Conservation (phyloP, 1,140 invertebrate species). For the Piezodorus guildinii region DNA sequence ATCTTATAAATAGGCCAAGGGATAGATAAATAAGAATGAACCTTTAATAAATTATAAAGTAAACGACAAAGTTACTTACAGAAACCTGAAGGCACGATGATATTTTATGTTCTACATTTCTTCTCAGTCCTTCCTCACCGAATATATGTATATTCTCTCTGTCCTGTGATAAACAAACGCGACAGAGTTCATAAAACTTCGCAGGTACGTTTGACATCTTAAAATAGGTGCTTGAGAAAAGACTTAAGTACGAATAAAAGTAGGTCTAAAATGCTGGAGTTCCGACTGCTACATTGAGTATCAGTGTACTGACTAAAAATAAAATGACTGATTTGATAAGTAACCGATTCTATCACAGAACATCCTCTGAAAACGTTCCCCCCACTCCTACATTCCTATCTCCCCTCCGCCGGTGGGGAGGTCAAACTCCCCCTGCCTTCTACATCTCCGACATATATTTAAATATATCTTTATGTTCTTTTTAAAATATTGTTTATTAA, state of each 20-base stretch:
- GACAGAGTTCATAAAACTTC: slow-evolving; percentile 57
- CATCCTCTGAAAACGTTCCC: slow-evolving; percentile 13
- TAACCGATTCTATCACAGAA: slow-evolving; percentile 14
- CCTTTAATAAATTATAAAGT: neutral
- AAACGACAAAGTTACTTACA: slow-evolving; percentile 2
- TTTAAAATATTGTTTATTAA: too few relatives aligned
- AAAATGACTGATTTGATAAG: slow-evolving; percentile 19
- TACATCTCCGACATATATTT: too few relatives aligned
- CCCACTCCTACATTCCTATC: slow-evolving; percentile 15
- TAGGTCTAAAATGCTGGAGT: neutral
- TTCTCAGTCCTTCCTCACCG: slow-evolving; percentile 47
- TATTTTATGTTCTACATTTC: slow-evolving; percentile 50
- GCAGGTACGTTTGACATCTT: slow-evolving; percentile 51
- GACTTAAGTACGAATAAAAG: too few relatives aligned
- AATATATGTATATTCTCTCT: slow-evolving; percentile 53
- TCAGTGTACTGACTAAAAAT: neutral
- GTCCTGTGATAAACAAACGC: slow-evolving; percentile 52
- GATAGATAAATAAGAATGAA: slow-evolving; percentile 19
- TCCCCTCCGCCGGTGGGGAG: neutral
- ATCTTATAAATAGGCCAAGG: slow-evolving; percentile 24
- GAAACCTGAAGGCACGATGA: slow-evolving; percentile 19
- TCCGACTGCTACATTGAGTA: slow-evolving; percentile 10
- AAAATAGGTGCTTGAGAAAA: neutral
- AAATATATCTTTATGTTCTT: too few relatives aligned
- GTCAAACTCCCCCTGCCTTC: too few relatives aligned